A percentile compares a stretch with the other conserved stretches of the same genome.
Evolutionary conservation across 30 jellyfish, hydroid and myxozoan genomes (phyloP).

Genomic region (Pseudorhiza aurosa): DNA sequence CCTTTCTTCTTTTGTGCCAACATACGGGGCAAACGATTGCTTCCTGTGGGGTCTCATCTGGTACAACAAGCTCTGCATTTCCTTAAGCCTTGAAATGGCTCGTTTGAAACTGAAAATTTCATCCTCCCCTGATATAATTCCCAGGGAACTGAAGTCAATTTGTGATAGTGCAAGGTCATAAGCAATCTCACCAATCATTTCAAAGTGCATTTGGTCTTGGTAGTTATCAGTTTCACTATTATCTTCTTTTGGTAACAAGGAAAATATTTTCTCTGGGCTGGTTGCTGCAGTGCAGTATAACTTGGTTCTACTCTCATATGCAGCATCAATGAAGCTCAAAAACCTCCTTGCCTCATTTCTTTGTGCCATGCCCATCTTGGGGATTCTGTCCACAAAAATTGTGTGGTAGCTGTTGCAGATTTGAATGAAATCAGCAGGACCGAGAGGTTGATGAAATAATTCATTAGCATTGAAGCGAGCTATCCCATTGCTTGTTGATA

Average conservation of each 20-base stretch:
- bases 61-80: constrained; percentile 75
- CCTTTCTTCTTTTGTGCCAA: constrained; percentile 67
- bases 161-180: constrained; percentile 71
- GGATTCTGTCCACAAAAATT: constrained; percentile 76
- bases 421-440: constrained; percentile 86
- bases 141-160: constrained; percentile 61
- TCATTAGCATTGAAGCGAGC: constrained; percentile 81
- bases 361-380: constrained; percentile 69
- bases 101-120: constrained; percentile 82
- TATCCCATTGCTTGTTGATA: constrained; percentile 70
- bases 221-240: constrained; percentile 39
- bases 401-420: constrained; percentile 70
- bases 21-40: constrained; percentile 68
- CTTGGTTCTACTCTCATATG: constrained; percentile 76
- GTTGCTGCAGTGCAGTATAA: constrained; percentile 80
- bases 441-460: constrained; percentile 70
- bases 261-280: constrained; percentile 66
- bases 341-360: constrained; percentile 85
- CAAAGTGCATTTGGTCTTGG: constrained; percentile 84
- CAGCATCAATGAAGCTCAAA: constrained; percentile 89
- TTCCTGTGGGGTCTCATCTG: constrained; percentile 61
- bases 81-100: constrained; percentile 78
- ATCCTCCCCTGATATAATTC: constrained; percentile 84
- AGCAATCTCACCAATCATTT: constrained; percentile 93
- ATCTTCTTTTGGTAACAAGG: constrained; percentile 72